phyloP scores from a whole-genome alignment of 2,888 invertebrate genomes.

The Eristalis intricaria region DNA sequence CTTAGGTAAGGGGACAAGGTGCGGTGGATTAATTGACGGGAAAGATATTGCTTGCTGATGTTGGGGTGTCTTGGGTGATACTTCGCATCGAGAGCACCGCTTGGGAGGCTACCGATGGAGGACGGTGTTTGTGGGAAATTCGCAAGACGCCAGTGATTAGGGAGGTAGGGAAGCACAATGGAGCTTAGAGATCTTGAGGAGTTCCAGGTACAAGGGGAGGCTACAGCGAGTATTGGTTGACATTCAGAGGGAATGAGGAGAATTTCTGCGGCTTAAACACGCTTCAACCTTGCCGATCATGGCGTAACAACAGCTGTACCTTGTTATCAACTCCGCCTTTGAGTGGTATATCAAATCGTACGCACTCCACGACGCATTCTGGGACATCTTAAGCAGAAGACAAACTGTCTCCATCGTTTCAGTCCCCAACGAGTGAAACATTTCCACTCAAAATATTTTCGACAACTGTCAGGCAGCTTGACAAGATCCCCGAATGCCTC shows the following conservation, averaged over 20 bases:
- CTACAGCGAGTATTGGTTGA: no score
- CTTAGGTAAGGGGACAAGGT: slow-evolving; percentile 48
- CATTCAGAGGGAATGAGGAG: no score
- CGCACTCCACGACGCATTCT: not conserved
- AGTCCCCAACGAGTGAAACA: not conserved
- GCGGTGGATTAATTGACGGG: slow-evolving; percentile 54
- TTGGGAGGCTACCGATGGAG: no score
- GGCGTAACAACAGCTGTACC: not conserved
- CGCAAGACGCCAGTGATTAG: no score
- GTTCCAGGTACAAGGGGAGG: no score
- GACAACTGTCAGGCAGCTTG: slow-evolving; percentile 15
- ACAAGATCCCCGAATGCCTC: slow-evolving; percentile 28
- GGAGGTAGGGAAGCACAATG: no score
- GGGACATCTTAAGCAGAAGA: not conserved
- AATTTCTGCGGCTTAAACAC: no score
- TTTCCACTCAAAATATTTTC: slow-evolving; percentile 22
- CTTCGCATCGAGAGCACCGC: no score
- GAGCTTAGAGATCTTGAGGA: no score
- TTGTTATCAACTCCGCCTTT: not conserved
- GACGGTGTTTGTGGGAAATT: no score
- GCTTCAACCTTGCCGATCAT: not conserved
- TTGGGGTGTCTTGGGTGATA: no score
- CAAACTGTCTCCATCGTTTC: not conserved
- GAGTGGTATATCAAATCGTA: not conserved
- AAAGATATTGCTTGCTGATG: slow-evolving; percentile 18